Evolutionary conservation across 2,113 vertebrate species (phyloP).

Genomic region (Lipotes vexillifer): DNA sequence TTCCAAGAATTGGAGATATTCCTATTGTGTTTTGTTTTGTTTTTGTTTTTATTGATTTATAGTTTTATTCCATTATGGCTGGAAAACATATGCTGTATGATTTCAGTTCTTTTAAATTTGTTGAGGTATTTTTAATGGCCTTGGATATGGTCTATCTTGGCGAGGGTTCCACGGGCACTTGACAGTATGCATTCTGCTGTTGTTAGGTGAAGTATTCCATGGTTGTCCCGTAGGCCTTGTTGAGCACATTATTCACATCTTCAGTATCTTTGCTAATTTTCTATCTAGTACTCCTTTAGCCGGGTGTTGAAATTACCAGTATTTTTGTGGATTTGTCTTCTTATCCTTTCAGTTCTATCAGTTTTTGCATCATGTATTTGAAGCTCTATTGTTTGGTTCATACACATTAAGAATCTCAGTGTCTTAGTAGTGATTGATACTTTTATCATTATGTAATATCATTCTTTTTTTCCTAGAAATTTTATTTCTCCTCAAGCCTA

Average conservation of each 20-base stretch:
- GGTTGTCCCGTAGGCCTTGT: background rate
- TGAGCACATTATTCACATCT: background rate
- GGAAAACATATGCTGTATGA: background rate
- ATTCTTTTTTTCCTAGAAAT: background rate
- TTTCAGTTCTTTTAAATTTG: no score
- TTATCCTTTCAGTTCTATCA: background rate
- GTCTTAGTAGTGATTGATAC: background rate
- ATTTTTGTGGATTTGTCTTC: background rate
- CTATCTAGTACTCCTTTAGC: background rate
- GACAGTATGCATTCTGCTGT: no score
- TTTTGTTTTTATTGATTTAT: background rate
- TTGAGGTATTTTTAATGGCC: no score
- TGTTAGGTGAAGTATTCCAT: no score
- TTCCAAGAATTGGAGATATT: background rate
- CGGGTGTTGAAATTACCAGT: no score
- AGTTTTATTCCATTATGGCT: background rate
- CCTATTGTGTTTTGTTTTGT: background rate
- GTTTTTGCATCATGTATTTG: background rate
- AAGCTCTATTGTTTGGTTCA: background rate
- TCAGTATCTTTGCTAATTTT: background rate
- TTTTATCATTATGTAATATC: background rate
- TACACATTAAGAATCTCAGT: background rate
- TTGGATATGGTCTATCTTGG: no score
- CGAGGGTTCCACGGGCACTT: no score
- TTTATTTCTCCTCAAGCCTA: background rate